Evolutionary conservation across 2,888 invertebrate genomes (phyloP).

Genomic region (Euzophera pinguis): DNA sequence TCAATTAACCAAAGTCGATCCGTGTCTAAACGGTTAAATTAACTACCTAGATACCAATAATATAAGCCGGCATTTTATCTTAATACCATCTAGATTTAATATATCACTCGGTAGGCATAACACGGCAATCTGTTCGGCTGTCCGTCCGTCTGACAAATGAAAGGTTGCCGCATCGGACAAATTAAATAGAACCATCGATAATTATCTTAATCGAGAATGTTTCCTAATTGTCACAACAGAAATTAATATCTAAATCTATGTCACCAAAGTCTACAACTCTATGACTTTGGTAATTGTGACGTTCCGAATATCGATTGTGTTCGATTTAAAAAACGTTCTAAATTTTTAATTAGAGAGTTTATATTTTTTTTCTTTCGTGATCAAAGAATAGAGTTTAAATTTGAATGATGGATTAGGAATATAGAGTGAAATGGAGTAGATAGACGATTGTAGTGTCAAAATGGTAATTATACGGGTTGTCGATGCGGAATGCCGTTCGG

Average conservation of each 20-base stretch:
- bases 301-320: conserved; percentile 18
- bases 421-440: conserved; percentile 20
- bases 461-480: conserved; percentile 47
- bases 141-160: conserved; percentile 45
- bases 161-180: conserved; percentile 39
- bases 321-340: conserved; percentile 12
- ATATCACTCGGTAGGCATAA: conserved; percentile 48
- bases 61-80: conserved; percentile 38
- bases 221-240: conserved; percentile 14
- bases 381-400: conserved; percentile 16
- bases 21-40: conserved; percentile 35
- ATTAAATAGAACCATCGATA: conserved; percentile 46
- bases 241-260: conserved; percentile 13
- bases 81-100: conserved; percentile 51
- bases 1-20: conserved; percentile 33
- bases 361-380: background rate
- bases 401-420: conserved; percentile 18
- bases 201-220: conserved; percentile 37
- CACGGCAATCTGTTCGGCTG: conserved; percentile 40
- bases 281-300: conserved; percentile 10
- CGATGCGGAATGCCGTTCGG: conserved; percentile 55
- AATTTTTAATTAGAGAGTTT: background rate
- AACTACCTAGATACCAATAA: conserved; percentile 34
- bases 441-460: conserved; percentile 46
- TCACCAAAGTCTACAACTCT: conserved; percentile 8